A percentile compares a stretch with the other conserved stretches of the same genome.
Evolutionary conservation across 2,888 invertebrate species (phyloP).

Genomic region (Cenopis cana): DNA sequence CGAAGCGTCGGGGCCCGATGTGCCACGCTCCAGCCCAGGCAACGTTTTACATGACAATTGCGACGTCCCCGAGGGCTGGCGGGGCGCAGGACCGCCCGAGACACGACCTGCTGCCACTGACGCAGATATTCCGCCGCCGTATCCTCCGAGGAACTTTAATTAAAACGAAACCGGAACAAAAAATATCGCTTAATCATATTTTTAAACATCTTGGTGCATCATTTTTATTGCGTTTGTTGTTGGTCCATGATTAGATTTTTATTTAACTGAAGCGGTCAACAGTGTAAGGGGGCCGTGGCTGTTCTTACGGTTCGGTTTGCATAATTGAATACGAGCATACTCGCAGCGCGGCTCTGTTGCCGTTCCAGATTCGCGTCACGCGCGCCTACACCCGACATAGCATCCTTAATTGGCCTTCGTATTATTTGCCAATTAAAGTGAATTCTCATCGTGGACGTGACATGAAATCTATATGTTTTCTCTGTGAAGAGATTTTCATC

Average conservation of each 20-base stretch:
- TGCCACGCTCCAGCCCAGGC: conserved; percentile 66
- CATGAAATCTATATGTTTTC: conserved; percentile 78
- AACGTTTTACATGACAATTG: conserved; percentile 82
- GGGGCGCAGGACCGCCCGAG: conserved; percentile 59
- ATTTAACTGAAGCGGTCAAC: conserved; percentile 59
- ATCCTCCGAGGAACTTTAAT: conserved; percentile 46
- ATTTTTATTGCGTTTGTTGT: background rate
- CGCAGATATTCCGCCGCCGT: conserved; percentile 59
- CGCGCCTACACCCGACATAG: conserved; percentile 81
- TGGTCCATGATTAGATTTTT: conserved; percentile 40
- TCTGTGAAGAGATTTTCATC: conserved; percentile 63
- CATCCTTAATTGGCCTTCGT: conserved; percentile 85
- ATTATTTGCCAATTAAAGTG: conserved; percentile 86
- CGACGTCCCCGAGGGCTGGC: conserved; percentile 69
- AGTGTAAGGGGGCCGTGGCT: conserved; percentile 58
- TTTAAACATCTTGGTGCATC: conserved; percentile 1
- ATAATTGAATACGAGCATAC: conserved; percentile 80
- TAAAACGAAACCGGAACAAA: conserved; percentile 15
- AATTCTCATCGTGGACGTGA: conserved; percentile 83
- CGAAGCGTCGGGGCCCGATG: conserved; percentile 60
- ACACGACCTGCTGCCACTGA: conserved; percentile 54
- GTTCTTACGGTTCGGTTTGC: conserved; percentile 80
- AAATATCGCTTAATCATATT: conserved; percentile 8
- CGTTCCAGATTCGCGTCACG: conserved; percentile 75
- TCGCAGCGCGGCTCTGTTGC: conserved; percentile 49